Evolutionary conservation across 64 coral and sea anemone species (phyloP).

Genomic region (Montipora efflorescens): DNA sequence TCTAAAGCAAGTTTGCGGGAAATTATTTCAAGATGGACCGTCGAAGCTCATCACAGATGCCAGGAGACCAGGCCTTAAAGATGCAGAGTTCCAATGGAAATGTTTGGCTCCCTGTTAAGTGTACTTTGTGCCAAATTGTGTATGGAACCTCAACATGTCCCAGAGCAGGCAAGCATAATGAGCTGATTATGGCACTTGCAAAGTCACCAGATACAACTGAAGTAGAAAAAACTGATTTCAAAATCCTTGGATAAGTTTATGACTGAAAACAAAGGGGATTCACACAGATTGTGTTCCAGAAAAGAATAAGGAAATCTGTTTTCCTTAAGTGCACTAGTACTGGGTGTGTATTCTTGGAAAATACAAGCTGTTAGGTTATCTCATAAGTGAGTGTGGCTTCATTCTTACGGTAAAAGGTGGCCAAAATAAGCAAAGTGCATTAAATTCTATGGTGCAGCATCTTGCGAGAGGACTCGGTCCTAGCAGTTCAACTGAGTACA

Average conservation of each 20-base stretch:
- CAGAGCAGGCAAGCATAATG: constrained; percentile 23
- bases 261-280: constrained; percentile 28
- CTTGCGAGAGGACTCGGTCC: neutral
- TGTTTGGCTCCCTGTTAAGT: neutral
- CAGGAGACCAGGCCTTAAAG: neutral
- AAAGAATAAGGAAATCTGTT: neutral
- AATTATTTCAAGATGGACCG: no score
- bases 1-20: no score
- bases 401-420: neutral
- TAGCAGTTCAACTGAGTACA: neutral
- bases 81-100: neutral
- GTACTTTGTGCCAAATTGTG: constrained; percentile 2
- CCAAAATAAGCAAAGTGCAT: neutral
- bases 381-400: constrained; percentile 12
- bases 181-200: no score
- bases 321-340: constrained; percentile 28
- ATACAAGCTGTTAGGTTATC: constrained; percentile 15
- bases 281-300: constrained; percentile 15
- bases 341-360: constrained; percentile 45
- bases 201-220: neutral
- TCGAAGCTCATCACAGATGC: neutral
- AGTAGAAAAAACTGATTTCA: constrained; percentile 22
- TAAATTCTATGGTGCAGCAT: neutral
- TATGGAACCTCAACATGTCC: neutral
- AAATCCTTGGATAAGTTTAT: constrained; percentile 21